These are phyloP conservation scores for Pachyseris speciosa DNA, from an alignment of 64 coral and sea anemone species.

Conservation along the genomic window DNA sequence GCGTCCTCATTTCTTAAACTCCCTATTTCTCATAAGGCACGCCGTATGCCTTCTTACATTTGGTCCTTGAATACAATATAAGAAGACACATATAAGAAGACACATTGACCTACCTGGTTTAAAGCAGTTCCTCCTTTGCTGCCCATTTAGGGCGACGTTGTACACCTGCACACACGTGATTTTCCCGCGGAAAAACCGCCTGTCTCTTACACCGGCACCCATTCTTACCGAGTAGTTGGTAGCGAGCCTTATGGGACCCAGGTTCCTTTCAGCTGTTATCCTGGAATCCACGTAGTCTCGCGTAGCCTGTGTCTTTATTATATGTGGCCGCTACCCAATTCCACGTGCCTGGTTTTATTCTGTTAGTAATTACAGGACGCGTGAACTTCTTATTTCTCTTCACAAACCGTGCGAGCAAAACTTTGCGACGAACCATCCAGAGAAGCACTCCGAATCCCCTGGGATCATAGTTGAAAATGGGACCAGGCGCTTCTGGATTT, in stretches of 20 bases:
- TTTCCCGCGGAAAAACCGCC: conserved; percentile 56
- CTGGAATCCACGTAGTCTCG: conserved; percentile 61
- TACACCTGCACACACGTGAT: conserved; percentile 69
- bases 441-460: conserved; percentile 70
- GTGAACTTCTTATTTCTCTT: conserved; percentile 46
- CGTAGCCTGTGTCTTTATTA: conserved; percentile 57
- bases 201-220: conserved; percentile 41
- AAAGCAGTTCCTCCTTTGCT: conserved; percentile 52
- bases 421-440: conserved; percentile 61
- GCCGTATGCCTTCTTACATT: too few relatives aligned
- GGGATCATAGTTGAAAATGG: conserved; percentile 71
- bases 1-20: too few relatives aligned
- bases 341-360: conserved; percentile 48
- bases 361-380: conserved; percentile 35
- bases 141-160: conserved; percentile 7
- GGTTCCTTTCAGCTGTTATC: conserved; percentile 49
- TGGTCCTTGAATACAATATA: too few relatives aligned
- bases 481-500: conserved; percentile 59
- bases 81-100: background rate
- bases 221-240: conserved; percentile 65
- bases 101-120: conserved; percentile 45
- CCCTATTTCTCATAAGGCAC: too few relatives aligned
- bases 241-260: conserved; percentile 57
- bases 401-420: conserved; percentile 67
- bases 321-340: conserved; percentile 70